phyloP scores from a whole-genome alignment of 1,140 invertebrate genomes.

The Pantala flavescens region DNA sequence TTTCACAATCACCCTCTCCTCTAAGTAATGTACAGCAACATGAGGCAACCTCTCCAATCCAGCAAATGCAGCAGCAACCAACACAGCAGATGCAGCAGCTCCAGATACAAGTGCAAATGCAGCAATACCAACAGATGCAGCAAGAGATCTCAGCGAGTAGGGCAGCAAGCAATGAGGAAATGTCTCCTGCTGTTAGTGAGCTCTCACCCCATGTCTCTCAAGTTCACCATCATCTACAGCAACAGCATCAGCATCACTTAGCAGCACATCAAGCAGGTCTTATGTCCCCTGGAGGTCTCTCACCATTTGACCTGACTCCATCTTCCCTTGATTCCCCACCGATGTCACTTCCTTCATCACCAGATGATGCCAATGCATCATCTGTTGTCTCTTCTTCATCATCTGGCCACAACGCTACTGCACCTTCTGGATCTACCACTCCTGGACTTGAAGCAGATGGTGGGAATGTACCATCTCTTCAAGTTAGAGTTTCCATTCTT shows the following conservation, averaged over 20 bases:
- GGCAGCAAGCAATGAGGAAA: background rate
- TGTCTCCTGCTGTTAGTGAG: background rate
- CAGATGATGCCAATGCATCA: conserved; percentile 26
- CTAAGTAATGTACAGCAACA: conserved; percentile 13
- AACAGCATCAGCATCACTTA: conserved; percentile 38
- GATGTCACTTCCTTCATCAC: conserved; percentile 51
- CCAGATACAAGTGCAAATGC: conserved; percentile 52
- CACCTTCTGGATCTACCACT: background rate
- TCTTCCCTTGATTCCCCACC: conserved; percentile 59
- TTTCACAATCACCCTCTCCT: conserved; percentile 22
- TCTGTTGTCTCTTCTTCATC: background rate
- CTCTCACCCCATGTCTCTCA: background rate
- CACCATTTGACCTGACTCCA: conserved; percentile 13
- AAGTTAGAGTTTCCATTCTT: conserved; percentile 66
- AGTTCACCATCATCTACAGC: background rate
- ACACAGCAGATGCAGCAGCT: conserved; percentile 51
- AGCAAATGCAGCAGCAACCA: conserved; percentile 20
- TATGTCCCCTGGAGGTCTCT: background rate
- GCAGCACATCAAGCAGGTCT: conserved; percentile 3
- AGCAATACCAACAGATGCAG: conserved; percentile 27
- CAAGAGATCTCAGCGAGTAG: background rate
- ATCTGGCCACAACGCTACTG: background rate
- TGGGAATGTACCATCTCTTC: conserved; percentile 33
- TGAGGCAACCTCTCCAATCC: conserved; percentile 21
- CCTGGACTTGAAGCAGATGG: conserved; percentile 24